phyloP scores from a whole-genome alignment of 2,797 vertebrate genomes.

The Peromyscus nudipes region DNA sequence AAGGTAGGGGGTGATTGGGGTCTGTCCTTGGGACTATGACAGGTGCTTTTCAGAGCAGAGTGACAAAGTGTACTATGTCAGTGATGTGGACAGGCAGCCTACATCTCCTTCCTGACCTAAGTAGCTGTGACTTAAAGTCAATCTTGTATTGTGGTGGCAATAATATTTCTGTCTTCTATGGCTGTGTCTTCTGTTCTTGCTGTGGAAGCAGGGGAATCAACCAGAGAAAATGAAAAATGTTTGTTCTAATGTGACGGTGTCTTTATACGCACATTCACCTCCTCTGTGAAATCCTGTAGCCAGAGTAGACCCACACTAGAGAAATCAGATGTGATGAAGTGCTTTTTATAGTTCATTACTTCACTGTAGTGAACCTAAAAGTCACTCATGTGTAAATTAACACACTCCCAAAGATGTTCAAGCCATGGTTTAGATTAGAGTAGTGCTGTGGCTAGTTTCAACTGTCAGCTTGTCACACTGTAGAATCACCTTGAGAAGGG shows the following conservation, averaged over 20 bases:
- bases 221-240: slow-evolving; percentile 28
- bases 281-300: not conserved
- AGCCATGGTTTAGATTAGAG: not conserved
- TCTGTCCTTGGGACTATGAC: not conserved
- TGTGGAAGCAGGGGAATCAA: not conserved
- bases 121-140: slow-evolving; percentile 68
- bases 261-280: not conserved
- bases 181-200: slow-evolving; percentile 4
- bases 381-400: not conserved
- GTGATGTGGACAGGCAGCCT: not conserved
- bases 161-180: slow-evolving; percentile 54
- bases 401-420: not conserved
- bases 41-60: slow-evolving; percentile 17
- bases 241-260: slow-evolving; percentile 1
- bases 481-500: not conserved
- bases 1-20: not conserved
- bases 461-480: not conserved
- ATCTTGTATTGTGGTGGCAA: slow-evolving; percentile 20
- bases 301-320: not conserved
- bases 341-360: not conserved
- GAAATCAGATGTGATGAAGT: not conserved
- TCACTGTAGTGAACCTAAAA: not conserved
- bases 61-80: not conserved
- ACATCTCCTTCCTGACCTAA: slow-evolving; percentile 49
- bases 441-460: not conserved